Evolutionary conservation across 2,888 invertebrate species (phyloP).

Genomic region (Opisthograptis luteolata): DNA sequence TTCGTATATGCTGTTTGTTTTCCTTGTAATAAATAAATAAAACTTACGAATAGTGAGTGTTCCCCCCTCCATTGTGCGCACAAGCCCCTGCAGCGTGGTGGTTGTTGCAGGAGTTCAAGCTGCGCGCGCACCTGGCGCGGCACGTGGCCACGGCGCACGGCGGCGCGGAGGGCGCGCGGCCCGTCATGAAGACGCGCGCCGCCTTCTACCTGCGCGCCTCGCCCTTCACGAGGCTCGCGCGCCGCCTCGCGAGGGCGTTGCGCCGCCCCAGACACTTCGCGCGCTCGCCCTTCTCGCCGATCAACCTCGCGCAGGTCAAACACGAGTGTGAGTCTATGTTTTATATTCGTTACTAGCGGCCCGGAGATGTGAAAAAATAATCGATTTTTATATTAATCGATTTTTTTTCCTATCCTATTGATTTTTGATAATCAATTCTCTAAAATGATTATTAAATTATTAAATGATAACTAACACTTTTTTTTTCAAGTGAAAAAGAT

Average conservation of each 20-base stretch:
- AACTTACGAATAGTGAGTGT: no score
- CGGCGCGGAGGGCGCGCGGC: slow-evolving; percentile 87
- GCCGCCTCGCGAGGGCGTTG: slow-evolving; percentile 93
- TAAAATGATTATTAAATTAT: no score
- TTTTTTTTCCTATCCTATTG: no score
- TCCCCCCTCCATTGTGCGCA: no score
- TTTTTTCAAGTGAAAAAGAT: no score
- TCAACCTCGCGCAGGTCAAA: slow-evolving; percentile 92
- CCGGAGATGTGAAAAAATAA: no score
- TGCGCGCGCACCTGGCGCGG: slow-evolving; percentile 96
- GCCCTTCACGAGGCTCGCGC: slow-evolving; percentile 94
- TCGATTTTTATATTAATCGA: no score
- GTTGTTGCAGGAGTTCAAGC: slow-evolving; percentile 91
- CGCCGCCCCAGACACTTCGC: slow-evolving; percentile 93
- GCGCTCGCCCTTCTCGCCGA: slow-evolving; percentile 92
- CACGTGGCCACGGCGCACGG: slow-evolving; percentile 98
- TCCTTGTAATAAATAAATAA: no score
- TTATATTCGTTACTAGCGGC: no score
- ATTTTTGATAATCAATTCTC: no score
- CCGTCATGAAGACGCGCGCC: slow-evolving; percentile 98
- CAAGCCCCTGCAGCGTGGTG: background rate
- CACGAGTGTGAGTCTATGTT: slow-evolving; percentile 95
- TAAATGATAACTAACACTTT: no score
- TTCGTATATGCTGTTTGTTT: no score
- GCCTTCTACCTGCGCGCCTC: slow-evolving; percentile 98